Conservation (phyloP, 2,113 vertebrate species). For the Muntiacus reevesi region DNA sequence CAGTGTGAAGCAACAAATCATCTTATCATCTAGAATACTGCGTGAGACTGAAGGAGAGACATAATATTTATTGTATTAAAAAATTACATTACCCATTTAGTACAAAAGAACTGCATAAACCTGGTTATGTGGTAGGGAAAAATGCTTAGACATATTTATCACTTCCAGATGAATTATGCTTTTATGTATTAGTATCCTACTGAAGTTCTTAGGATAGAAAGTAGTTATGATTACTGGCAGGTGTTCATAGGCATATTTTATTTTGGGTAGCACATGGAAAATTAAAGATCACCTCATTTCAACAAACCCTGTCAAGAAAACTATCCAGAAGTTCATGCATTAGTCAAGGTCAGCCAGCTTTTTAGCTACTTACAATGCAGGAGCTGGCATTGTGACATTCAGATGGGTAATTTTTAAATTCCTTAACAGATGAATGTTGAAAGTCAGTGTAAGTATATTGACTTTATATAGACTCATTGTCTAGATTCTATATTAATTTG, state of each 20-base stretch:
- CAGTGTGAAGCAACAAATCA: background rate
- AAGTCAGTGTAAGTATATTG: background rate
- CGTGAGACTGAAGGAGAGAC: background rate
- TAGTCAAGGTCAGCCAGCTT: background rate
- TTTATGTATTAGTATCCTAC: background rate
- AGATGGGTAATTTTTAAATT: background rate
- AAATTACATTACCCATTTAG: background rate
- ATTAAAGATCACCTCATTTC: background rate
- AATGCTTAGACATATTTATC: background rate
- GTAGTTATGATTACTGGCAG: constrained; percentile 10
- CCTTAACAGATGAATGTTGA: background rate
- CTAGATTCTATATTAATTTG: background rate
- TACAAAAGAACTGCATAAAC: background rate
- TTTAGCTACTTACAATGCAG: background rate
- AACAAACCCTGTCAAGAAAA: background rate
- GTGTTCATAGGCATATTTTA: constrained; percentile 35
- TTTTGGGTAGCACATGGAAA: background rate
- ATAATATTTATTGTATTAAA: background rate
- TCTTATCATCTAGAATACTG: background rate
- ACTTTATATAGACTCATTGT: background rate
- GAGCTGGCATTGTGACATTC: background rate
- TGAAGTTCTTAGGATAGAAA: constrained; percentile 31
- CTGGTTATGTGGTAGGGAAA: background rate
- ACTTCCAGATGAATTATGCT: constrained; percentile 35
- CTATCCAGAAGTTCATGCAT: background rate